Percentiles rank a stretch among this genome's conserved stretches.
Evolutionary conservation across 1,140 invertebrate species (phyloP).

Genomic region (Drosophila orena): DNA sequence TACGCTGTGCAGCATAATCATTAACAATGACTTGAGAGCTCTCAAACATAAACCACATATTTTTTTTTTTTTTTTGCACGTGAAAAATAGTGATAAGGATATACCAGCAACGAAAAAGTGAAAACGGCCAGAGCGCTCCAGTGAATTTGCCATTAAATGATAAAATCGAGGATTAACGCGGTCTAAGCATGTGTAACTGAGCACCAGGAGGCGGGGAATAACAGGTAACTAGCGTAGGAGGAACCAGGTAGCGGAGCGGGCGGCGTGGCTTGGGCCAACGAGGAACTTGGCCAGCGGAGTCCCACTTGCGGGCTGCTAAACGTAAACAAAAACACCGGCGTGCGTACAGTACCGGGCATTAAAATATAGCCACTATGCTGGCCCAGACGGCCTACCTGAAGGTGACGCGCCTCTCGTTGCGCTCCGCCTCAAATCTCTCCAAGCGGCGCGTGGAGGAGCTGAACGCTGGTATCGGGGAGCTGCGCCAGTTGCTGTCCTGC

Average conservation of each 20-base stretch:
- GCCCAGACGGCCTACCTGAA: conserved; percentile 54
- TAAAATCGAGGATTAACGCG: conserved; percentile 19
- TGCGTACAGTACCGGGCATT: conserved; percentile 46
- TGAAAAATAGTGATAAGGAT: conserved; percentile 66
- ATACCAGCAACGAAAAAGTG: conserved; percentile 55
- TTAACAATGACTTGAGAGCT: conserved; percentile 58
- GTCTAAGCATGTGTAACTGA: conserved; percentile 8
- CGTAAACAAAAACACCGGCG: conserved; percentile 53
- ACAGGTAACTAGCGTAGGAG: conserved; percentile 9
- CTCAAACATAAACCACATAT: conserved; percentile 36
- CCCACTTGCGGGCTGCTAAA: conserved; percentile 34
- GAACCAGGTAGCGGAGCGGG: conserved; percentile 3
- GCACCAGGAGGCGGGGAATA: neutral
- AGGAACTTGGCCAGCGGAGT: conserved; percentile 27
- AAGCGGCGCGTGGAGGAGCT: conserved; percentile 92
- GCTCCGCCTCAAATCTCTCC: conserved; percentile 40
- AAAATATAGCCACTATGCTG: conserved; percentile 17
- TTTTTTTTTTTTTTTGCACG: conserved; percentile 79
- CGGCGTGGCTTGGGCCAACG: neutral
- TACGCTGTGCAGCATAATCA: conserved; percentile 8
- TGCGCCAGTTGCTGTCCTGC: conserved; percentile 94
- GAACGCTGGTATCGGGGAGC: conserved; percentile 92
- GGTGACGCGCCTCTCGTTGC: conserved; percentile 39
- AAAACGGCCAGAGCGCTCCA: conserved; percentile 19
- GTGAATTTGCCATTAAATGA: conserved; percentile 23